Percentiles rank a stretch among this genome's conserved stretches.
These are phyloP conservation scores for Drosophila rufa DNA, from an alignment of 1,140 invertebrate genomes.

Conservation along the genomic window DNA sequence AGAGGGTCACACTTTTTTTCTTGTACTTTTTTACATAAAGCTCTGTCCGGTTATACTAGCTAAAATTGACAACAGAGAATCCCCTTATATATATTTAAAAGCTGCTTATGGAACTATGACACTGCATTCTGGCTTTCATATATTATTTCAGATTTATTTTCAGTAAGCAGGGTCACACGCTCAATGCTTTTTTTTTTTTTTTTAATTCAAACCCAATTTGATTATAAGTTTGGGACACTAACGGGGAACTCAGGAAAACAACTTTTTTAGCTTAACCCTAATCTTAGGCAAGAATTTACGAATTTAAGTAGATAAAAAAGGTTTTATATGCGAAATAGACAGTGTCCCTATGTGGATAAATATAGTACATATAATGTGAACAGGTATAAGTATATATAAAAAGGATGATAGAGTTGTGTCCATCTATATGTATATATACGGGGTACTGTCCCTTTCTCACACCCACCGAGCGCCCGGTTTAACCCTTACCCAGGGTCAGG, in stretches of 20 bases:
- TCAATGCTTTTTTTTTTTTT: too few species aligned
- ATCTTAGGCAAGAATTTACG: background rate
- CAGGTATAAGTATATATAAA: slow-evolving; percentile 11
- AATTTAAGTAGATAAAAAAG: background rate
- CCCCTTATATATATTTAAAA: background rate
- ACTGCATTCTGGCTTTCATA: background rate
- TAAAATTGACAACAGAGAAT: background rate
- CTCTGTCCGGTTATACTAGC: background rate
- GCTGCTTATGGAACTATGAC: background rate
- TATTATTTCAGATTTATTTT: too few species aligned
- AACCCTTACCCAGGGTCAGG: background rate
- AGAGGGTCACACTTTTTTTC: too few species aligned
- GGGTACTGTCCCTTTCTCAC: background rate
- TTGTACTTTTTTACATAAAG: too few species aligned
- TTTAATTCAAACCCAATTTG: too few species aligned
- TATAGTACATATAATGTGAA: background rate
- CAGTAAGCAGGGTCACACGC: too few species aligned
- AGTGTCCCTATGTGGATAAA: background rate
- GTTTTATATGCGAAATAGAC: background rate
- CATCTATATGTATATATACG: slow-evolving; percentile 28
- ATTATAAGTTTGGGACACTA: too few species aligned
- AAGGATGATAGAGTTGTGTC: slow-evolving; percentile 20
- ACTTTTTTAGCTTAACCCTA: too few species aligned
- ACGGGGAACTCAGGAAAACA: too few species aligned
- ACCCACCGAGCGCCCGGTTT: background rate